Evolutionary conservation across 1,140 invertebrate genomes (phyloP).

Genomic region (Drosophila ficusphila): DNA sequence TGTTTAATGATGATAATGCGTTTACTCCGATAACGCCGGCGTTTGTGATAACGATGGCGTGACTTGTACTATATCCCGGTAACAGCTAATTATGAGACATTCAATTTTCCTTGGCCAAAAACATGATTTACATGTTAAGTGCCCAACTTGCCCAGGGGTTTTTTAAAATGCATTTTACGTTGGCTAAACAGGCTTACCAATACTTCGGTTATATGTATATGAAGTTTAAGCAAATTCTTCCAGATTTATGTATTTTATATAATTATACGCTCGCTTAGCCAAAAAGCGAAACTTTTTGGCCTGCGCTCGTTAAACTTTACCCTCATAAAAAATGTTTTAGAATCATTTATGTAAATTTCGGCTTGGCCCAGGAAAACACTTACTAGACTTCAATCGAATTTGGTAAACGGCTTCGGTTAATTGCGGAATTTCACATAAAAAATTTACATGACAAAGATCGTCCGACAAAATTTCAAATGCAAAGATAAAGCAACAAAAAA

Average conservation of each 20-base stretch:
- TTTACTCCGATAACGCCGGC: conserved; percentile 43
- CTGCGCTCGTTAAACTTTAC: conserved; percentile 18
- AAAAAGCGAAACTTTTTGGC: conserved; percentile 43
- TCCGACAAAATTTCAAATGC: conserved; percentile 1
- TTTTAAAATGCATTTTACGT: conserved; percentile 10
- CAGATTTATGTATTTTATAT: conserved; percentile 51
- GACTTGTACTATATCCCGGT: conserved; percentile 13
- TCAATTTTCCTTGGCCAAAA: conserved; percentile 7
- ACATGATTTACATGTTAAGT: conserved; percentile 58
- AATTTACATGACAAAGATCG: conserved; percentile 61
- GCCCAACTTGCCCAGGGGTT: neutral
- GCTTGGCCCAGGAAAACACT: neutral
- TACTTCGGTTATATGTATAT: neutral
- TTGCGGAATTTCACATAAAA: conserved; percentile 20
- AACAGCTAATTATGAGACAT: conserved; percentile 14
- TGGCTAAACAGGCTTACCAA: neutral
- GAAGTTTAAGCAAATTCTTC: neutral
- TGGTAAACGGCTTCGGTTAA: conserved; percentile 4
- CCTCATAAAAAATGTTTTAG: conserved; percentile 23
- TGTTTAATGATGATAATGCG: conserved; percentile 74
- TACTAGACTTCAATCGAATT: conserved; percentile 33
- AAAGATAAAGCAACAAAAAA: conserved; percentile 5
- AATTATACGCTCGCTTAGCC: conserved; percentile 35
- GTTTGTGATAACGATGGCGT: conserved; percentile 5
- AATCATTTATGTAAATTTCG: conserved; percentile 61